A percentile compares a stretch with the other conserved stretches of the same genome.
phyloP scores from a whole-genome alignment of 1,140 invertebrate species.

The Belonocnema kinseyi region DNA sequence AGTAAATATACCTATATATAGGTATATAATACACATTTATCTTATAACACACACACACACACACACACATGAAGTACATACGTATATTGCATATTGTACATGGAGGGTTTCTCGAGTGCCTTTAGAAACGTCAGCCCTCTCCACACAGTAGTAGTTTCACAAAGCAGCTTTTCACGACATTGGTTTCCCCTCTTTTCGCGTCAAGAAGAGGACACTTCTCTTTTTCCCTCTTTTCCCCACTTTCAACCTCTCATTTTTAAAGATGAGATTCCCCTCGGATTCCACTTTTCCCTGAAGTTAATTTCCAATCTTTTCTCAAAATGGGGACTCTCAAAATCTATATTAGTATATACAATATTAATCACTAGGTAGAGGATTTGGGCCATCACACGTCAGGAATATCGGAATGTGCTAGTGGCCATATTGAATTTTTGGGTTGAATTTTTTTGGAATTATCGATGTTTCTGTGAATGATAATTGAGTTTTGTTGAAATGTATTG shows the following conservation, averaged over 20 bases:
- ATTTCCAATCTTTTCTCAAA: constrained; percentile 18
- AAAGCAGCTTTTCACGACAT: constrained; percentile 55
- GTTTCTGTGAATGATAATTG: too few species aligned
- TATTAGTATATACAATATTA: too few species aligned
- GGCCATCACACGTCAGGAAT: too few species aligned
- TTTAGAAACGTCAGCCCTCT: constrained; percentile 53
- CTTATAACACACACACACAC: too few species aligned
- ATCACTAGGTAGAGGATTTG: too few species aligned
- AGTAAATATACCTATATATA: neutral
- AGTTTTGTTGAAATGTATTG: too few species aligned
- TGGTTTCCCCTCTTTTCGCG: constrained; percentile 43
- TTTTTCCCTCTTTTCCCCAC: constrained; percentile 38
- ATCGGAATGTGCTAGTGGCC: too few species aligned
- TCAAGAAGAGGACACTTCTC: constrained; percentile 30
- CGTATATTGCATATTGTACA: constrained; percentile 14
- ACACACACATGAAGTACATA: neutral
- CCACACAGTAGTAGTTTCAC: constrained; percentile 34
- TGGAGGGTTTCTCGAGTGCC: constrained; percentile 55
- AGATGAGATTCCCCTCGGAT: constrained; percentile 41
- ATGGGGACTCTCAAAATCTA: neutral
- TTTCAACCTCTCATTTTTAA: constrained; percentile 34
- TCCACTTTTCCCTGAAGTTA: constrained; percentile 34
- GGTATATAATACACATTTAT: neutral
- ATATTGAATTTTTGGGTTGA: too few species aligned
- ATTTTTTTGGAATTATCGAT: too few species aligned